phyloP scores from a whole-genome alignment of 2,888 invertebrate genomes.

The Monoplex corrugatus region DNA sequence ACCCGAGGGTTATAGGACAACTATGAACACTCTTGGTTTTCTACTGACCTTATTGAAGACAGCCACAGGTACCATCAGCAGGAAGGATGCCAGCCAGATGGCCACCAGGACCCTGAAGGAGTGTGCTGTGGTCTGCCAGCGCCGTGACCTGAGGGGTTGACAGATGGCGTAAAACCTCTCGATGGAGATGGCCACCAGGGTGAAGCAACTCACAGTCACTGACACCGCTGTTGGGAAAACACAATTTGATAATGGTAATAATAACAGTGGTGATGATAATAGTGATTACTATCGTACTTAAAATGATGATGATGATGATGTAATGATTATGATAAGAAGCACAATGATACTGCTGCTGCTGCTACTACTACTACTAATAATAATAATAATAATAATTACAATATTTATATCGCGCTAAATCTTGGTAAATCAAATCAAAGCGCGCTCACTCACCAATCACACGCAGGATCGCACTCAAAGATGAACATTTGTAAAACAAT shows the following conservation, averaged over 20 bases:
- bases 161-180: constrained; percentile 89
- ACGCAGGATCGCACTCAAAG: no score
- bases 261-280: constrained; percentile 21
- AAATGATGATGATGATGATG: no score
- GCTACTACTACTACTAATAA: no score
- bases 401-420: no score
- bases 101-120: constrained; percentile 85
- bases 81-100: constrained; percentile 84
- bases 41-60: constrained; percentile 65
- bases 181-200: constrained; percentile 89
- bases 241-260: neutral
- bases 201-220: constrained; percentile 89
- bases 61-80: constrained; percentile 87
- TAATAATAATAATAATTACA: no score
- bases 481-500: no score
- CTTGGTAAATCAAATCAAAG: no score
- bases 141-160: constrained; percentile 87
- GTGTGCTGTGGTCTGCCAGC: constrained; percentile 89
- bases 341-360: neutral
- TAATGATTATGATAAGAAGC: neutral
- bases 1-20: neutral
- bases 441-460: no score
- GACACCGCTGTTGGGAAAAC: constrained; percentile 85
- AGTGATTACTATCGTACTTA: neutral
- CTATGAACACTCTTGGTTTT: neutral